These are phyloP conservation scores for Fragum fragum DNA, from an alignment of 2,888 invertebrate species.

Conservation along the genomic window DNA sequence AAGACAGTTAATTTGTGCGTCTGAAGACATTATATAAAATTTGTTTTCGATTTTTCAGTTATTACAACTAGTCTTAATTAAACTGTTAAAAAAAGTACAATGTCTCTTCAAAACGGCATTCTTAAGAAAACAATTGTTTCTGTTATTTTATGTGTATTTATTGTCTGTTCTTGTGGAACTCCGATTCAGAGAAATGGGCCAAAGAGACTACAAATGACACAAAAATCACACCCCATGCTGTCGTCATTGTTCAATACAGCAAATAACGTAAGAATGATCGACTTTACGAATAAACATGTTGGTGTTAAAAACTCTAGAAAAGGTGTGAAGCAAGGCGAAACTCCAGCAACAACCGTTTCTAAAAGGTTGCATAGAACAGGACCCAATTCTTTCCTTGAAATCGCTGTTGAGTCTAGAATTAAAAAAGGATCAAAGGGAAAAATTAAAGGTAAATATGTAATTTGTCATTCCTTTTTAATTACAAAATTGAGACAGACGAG, in stretches of 20 bases:
- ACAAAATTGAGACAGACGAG: too few species aligned
- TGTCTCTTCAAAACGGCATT: not conserved
- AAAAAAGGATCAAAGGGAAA: not conserved
- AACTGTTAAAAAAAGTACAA: too few species aligned
- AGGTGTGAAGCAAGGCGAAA: not conserved
- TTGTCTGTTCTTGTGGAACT: not conserved
- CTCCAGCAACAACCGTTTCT: not conserved
- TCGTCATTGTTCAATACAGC: conserved; percentile 7
- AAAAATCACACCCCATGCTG: conserved; percentile 19
- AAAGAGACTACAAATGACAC: conserved; percentile 2
- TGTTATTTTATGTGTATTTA: not conserved
- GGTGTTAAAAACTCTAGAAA: not conserved
- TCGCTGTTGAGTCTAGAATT: not conserved
- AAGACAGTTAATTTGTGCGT: too few species aligned
- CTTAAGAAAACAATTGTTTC: not conserved
- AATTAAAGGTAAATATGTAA: not conserved
- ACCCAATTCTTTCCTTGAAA: not conserved
- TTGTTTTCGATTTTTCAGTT: too few species aligned
- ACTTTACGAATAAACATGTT: not conserved
- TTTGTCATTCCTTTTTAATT: too few species aligned
- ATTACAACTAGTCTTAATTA: too few species aligned
- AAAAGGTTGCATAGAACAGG: not conserved
- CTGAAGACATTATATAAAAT: too few species aligned
- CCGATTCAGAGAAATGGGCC: not conserved
- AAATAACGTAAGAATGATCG: conserved; percentile 5